Conservation (phyloP, 2,888 invertebrate genomes). For the Ypsolopha sequella region DNA sequence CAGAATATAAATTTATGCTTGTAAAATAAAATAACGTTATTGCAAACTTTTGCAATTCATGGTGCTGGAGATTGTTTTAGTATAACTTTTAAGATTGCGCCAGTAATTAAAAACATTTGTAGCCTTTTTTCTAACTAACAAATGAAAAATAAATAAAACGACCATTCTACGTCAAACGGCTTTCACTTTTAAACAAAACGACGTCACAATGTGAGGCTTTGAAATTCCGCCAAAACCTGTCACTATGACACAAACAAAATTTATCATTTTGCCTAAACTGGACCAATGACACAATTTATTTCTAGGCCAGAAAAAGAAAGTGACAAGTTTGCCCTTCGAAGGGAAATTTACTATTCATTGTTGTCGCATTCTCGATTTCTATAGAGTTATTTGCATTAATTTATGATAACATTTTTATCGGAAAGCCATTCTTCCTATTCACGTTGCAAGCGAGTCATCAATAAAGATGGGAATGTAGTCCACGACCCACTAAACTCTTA, state of each 20-base stretch:
- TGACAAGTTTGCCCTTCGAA: conserved; percentile 20
- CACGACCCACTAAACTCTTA: no score
- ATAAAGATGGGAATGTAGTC: no score
- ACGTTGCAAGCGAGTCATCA: no score
- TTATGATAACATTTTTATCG: conserved; percentile 24
- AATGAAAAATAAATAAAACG: no score
- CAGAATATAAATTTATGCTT: no score
- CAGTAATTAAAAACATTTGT: no score
- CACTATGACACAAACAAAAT: conserved; percentile 19
- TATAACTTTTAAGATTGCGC: no score
- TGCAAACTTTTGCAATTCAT: no score
- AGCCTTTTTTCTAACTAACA: no score
- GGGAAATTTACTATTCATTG: conserved; percentile 31
- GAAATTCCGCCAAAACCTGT: conserved; percentile 11
- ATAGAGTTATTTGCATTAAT: conserved; percentile 36
- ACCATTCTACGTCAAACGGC: background rate
- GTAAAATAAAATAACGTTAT: no score
- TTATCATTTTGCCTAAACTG: conserved; percentile 22
- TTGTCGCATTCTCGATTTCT: conserved; percentile 28
- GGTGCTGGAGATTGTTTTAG: no score
- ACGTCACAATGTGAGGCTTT: background rate
- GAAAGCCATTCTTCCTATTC: background rate
- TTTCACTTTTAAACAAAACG: background rate
- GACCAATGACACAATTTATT: conserved; percentile 18
- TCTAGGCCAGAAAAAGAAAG: conserved; percentile 33